Evolutionary conservation across 2,888 invertebrate genomes (phyloP), one percentile per base, ranked within the genome.

Genomic region (Lithophane semibrunnea): DNA sequence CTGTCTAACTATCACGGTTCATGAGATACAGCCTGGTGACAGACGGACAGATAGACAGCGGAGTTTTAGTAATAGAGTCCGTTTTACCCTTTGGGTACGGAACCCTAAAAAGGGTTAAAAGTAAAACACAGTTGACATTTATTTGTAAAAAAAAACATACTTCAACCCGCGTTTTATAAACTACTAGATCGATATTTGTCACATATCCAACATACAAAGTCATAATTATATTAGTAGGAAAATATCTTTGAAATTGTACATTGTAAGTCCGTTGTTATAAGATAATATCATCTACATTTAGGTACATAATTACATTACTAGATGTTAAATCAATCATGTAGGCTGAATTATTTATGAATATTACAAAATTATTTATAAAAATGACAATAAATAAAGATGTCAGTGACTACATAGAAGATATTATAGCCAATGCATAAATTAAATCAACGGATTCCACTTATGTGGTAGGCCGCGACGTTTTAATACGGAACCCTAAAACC

Each of bases 181-280:
- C 16, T 65, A 65, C n/a, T 13, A 44, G 5, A 47, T 10, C 29
- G 16, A 60, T 9, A 65, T 18, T 24, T 16, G 29, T 52, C 13
- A 49, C 8, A 12, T 52, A 29, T 29, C 66, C 18, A 47, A 18
- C 5, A 49, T 24, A 47, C 18, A 65, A 49, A 44, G 47, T 3
- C 8, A 54, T 67, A 18, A 47, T 37, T 37, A 66, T 44, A 12
- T 8, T 2, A 73, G 4, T 29, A 60, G 3, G 10, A 29, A 73
- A 60, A 75, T 29, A 63, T 63, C 21, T 54, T 42, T 52, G 0
- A 58, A 73, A 58, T 47, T 16, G 73, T 47, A 49, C 42, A 24
- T 24, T 16, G 12, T 75, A 52, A 12, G 13, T 24, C n/a, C 21
- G 24, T 42, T 52, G 52, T 52, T 18, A 52, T 44, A 18, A 37